A percentile compares a stretch with the other conserved stretches of the same genome.
phyloP scores from a whole-genome alignment of 1,140 invertebrate species.

The Chymomyza costata region DNA sequence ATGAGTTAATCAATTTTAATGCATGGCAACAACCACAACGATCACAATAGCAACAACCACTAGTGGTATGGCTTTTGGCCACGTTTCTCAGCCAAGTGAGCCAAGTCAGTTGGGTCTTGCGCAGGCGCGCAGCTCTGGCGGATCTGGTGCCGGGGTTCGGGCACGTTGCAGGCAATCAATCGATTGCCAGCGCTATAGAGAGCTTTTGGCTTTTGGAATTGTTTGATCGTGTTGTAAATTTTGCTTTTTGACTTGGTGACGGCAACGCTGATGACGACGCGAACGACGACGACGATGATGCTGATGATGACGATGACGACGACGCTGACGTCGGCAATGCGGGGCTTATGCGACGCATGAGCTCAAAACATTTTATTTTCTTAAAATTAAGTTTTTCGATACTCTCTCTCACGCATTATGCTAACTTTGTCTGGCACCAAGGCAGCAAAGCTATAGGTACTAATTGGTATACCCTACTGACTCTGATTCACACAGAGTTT shows the following conservation, averaged over 20 bases:
- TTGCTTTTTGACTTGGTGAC: constrained; percentile 54
- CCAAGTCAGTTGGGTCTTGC: constrained; percentile 7
- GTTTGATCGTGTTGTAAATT: constrained; percentile 67
- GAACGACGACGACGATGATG: too few relatives aligned
- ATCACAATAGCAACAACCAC: constrained; percentile 11
- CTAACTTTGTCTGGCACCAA: too few relatives aligned
- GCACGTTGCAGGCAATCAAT: constrained; percentile 46
- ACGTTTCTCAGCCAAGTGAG: constrained; percentile 9
- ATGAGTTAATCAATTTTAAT: constrained; percentile 69
- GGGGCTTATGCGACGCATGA: constrained; percentile 39
- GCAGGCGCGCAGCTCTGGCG: background rate
- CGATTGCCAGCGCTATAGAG: constrained; percentile 36
- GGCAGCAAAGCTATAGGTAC: too few relatives aligned
- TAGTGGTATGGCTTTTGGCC: background rate
- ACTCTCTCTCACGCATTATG: too few relatives aligned
- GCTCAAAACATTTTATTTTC: too few relatives aligned
- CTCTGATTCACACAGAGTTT: too few relatives aligned
- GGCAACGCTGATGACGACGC: constrained; percentile 23
- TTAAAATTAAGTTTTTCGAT: too few relatives aligned
- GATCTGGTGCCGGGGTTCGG: background rate
- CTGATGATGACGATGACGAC: background rate
- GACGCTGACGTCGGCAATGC: background rate
- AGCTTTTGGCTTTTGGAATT: constrained; percentile 40
- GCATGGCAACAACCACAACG: constrained; percentile 22
- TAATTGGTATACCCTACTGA: too few relatives aligned